Evolutionary conservation across 2,888 invertebrate species (phyloP), one percentile per base, ranked within the genome.

Genomic region (Sesia bembeciformis): DNA sequence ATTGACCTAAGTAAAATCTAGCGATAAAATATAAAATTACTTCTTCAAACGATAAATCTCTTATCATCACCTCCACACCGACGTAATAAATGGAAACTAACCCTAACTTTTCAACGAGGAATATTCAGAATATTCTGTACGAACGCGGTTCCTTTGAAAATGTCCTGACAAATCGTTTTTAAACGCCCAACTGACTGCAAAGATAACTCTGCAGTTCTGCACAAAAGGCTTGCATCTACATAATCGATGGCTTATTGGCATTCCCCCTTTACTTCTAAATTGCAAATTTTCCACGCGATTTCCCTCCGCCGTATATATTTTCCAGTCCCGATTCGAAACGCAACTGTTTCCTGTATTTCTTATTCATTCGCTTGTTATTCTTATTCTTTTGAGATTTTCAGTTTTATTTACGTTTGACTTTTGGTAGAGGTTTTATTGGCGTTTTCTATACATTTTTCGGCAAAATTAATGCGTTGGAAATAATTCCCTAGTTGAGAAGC

Each of bases 271-370:
- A 86, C 85, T 87, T 84, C 82, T 83, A 88, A 89, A 89, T 86
- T 87, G 88, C 87, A 86, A 88, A 89, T 89, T 88, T 89, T 89
- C 86, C 84, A 77, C 87, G 83, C 88, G 87, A 89, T 87, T 87
- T 86, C 81, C 74, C 71, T 72, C 76, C 70, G 69, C 72, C 72
- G 83, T 83, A 86, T 88, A 87, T 78, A 88, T 88, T 88, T 85
- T 81, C 81, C 75, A 81, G 71, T 75, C 75, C 79, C 78, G 76
- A 76, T 74, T 74, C 74, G 72, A 72, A 72, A 77, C 75, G 76
- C 74, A 79, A 81, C 80, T 76, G 74, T 79, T 76, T 77, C 74
- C 72, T 72, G 71, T 73, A 74, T 78, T 76, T 72, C 72, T 75
- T 50, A 74, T 74, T 73, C 65, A 68, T 73, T 66, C 68, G 68